These are phyloP conservation scores for Erynnis tages DNA, from an alignment of 2,888 invertebrate species.

Conservation along the genomic window DNA sequence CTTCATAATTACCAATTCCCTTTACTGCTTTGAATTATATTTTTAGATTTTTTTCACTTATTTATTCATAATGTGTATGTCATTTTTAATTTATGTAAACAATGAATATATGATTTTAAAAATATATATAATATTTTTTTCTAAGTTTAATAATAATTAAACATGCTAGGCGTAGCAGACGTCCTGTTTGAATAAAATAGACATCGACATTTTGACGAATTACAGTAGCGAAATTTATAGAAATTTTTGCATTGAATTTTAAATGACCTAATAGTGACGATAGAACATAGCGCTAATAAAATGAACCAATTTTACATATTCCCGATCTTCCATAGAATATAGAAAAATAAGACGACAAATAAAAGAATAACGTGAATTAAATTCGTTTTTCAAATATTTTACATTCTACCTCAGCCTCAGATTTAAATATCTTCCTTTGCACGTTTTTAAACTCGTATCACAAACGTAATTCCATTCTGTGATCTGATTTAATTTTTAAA, in stretches of 20 bases:
- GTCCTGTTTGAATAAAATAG: slow-evolving; percentile 9
- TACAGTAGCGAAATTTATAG: slow-evolving; percentile 30
- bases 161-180: background rate
- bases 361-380: background rate
- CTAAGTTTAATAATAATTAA: too few relatives aligned
- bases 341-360: background rate
- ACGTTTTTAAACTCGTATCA: background rate
- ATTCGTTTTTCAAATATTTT: slow-evolving; percentile 26
- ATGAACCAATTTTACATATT: slow-evolving; percentile 22
- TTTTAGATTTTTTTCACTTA: too few relatives aligned
- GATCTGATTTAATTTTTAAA: slow-evolving; percentile 11
- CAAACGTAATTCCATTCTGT: slow-evolving; percentile 9
- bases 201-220: slow-evolving; percentile 38
- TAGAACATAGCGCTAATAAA: slow-evolving; percentile 7
- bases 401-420: slow-evolving; percentile 32
- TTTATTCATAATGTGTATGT: too few relatives aligned
- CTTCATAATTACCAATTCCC: too few relatives aligned
- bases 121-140: too few relatives aligned
- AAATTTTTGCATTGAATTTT: slow-evolving; percentile 12
- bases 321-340: slow-evolving; percentile 23
- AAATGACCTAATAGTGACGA: slow-evolving; percentile 3
- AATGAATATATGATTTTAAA: too few relatives aligned
- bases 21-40: too few relatives aligned
- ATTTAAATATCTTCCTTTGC: slow-evolving; percentile 21
- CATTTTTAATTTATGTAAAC: too few relatives aligned